Evolutionary conservation across 2,797 vertebrate genomes (phyloP).

Genomic region (Ctenochaetus hawaiiensis): DNA sequence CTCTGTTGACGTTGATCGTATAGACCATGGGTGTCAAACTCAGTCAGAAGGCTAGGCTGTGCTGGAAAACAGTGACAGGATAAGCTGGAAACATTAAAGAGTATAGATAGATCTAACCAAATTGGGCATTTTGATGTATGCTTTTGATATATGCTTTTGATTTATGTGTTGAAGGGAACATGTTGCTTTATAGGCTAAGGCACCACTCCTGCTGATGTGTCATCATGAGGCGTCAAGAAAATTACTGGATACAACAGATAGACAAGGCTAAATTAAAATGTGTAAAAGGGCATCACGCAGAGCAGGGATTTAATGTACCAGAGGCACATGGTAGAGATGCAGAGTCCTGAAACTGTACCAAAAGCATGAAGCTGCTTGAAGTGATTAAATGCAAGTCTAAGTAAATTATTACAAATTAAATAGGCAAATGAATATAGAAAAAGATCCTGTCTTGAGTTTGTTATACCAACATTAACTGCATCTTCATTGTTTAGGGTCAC

Average conservation of each 20-base stretch:
- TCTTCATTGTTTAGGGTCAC: constrained; percentile 52
- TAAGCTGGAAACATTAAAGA: constrained; percentile 49
- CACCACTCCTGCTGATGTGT: constrained; percentile 69
- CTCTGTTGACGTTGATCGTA: constrained; percentile 76
- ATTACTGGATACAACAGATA: constrained; percentile 70
- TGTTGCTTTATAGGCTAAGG: constrained; percentile 61
- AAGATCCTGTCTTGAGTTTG: constrained; percentile 58
- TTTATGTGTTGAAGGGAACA: constrained; percentile 56
- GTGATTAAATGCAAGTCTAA: constrained; percentile 58
- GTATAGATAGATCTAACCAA: constrained; percentile 51
- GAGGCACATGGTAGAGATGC: constrained; percentile 64
- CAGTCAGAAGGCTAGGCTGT: constrained; percentile 55
- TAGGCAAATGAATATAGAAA: constrained; percentile 61
- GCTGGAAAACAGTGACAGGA: constrained; percentile 65
- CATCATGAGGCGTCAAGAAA: constrained; percentile 69
- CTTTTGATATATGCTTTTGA: constrained; percentile 53
- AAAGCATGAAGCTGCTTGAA: constrained; percentile 45
- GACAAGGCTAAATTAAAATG: constrained; percentile 71
- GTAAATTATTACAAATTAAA: constrained; percentile 72
- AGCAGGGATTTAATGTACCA: constrained; percentile 60
- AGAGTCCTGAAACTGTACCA: constrained; percentile 59
- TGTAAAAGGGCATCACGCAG: constrained; percentile 63
- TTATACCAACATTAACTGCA: constrained; percentile 55
- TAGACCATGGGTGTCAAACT: constrained; percentile 79
- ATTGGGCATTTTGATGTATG: constrained; percentile 54